Evolutionary conservation across 2,797 vertebrate species (phyloP).

Genomic region (Limosa lapponica): DNA sequence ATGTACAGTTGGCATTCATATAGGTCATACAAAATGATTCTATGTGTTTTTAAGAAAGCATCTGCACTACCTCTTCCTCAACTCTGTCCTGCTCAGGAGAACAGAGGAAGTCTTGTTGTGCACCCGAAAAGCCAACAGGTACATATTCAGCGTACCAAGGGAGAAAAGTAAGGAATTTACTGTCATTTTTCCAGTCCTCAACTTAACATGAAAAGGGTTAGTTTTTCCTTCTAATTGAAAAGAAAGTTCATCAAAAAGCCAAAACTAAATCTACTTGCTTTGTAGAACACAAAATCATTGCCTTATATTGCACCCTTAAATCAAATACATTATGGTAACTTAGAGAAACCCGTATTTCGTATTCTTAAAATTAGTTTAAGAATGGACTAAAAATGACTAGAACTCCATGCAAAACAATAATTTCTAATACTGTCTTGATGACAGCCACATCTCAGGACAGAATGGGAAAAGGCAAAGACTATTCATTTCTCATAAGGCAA

Average conservation of each 20-base stretch:
- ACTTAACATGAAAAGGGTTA: rapidly evolving
- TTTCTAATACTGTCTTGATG: neutral
- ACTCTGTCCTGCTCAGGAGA: neutral
- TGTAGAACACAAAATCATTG: neutral
- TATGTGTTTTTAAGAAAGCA: neutral
- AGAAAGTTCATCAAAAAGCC: neutral
- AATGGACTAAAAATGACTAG: neutral
- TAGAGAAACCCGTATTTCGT: rapidly evolving
- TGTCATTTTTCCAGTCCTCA: neutral
- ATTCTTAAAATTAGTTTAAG: neutral
- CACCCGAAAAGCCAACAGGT: neutral
- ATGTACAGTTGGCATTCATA: neutral
- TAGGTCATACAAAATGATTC: neutral
- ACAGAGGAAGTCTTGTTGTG: neutral
- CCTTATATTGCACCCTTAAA: neutral
- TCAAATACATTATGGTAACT: neutral
- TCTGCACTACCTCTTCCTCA: neutral
- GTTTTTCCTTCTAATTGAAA: neutral
- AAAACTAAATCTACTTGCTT: neutral
- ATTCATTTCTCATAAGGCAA: neutral
- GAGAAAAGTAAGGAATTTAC: neutral
- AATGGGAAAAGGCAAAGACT: neutral
- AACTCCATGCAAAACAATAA: neutral
- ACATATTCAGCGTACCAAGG: neutral
- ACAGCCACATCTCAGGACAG: neutral